Conservation (phyloP, 2,888 invertebrate genomes). For the Mallateleia sp. region DNA sequence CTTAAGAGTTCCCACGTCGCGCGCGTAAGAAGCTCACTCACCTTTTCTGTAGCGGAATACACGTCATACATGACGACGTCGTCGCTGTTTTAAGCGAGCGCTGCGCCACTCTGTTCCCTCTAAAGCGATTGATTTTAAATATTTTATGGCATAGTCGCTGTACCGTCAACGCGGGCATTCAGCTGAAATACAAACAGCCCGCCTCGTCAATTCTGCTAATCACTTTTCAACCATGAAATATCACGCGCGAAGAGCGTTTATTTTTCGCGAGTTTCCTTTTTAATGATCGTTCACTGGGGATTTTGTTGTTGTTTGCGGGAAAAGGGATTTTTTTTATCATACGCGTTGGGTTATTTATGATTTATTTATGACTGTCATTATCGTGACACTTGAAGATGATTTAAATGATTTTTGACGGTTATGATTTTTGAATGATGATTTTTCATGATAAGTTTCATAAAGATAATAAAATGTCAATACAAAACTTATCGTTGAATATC, state of each 20-base stretch:
- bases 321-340: too few relatives aligned
- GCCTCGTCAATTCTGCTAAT: slow-evolving; percentile 76
- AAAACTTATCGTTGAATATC: too few relatives aligned
- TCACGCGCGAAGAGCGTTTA: slow-evolving; percentile 41
- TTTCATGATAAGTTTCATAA: too few relatives aligned
- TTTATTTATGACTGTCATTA: too few relatives aligned
- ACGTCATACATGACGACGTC: slow-evolving; percentile 20
- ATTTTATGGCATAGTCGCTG: slow-evolving; percentile 70
- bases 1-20: slow-evolving; percentile 52
- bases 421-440: too few relatives aligned
- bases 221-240: slow-evolving; percentile 54
- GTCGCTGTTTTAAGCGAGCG: slow-evolving; percentile 27
- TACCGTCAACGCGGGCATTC: slow-evolving; percentile 42
- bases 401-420: too few relatives aligned
- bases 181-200: slow-evolving; percentile 41
- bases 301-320: too few relatives aligned
- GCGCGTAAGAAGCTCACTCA: slow-evolving; percentile 52
- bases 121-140: slow-evolving; percentile 79
- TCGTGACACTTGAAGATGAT: too few relatives aligned
- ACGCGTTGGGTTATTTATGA: too few relatives aligned
- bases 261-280: slow-evolving; percentile 38
- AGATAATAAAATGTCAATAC: too few relatives aligned
- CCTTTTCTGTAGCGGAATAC: slow-evolving; percentile 33
- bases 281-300: slow-evolving; percentile 56
- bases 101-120: slow-evolving; percentile 10